A percentile compares a stretch with the other conserved stretches of the same genome.
These are phyloP conservation scores for Torymus texanus DNA, from an alignment of 2,888 invertebrate genomes.

Conservation along the genomic window DNA sequence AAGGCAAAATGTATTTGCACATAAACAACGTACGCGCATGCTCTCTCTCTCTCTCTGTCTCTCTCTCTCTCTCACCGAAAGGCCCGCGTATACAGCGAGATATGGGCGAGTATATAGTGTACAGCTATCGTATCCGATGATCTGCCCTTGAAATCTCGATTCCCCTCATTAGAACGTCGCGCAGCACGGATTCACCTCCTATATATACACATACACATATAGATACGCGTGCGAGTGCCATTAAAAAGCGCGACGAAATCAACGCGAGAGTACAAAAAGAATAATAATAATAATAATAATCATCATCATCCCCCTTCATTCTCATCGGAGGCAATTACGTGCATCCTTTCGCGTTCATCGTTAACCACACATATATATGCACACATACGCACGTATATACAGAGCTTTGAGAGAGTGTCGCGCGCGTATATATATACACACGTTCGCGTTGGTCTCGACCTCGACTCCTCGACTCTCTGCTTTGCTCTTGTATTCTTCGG, in stretches of 20 bases:
- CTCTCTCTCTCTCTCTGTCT: no score
- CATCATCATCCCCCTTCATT: slow-evolving; percentile 15
- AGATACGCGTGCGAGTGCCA: slow-evolving; percentile 25
- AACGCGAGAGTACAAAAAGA: not conserved
- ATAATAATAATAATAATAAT: not conserved
- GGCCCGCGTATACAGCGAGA: not conserved
- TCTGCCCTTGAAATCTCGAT: slow-evolving; percentile 32
- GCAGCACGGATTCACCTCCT: no score
- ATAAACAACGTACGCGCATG: no score
- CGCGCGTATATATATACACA: no score
- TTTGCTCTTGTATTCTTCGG: slow-evolving; percentile 37
- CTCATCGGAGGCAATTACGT: slow-evolving; percentile 42
- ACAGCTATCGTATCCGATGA: not conserved
- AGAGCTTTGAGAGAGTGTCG: not conserved
- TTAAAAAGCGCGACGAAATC: slow-evolving; percentile 23
- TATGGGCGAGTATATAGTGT: not conserved
- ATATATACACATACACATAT: no score
- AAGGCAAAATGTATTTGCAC: no score
- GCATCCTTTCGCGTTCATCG: slow-evolving; percentile 37
- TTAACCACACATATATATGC: not conserved
- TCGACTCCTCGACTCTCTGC: not conserved
- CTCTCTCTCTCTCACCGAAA: not conserved
- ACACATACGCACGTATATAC: no score
- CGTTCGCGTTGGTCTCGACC: not conserved
- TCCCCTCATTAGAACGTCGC: not conserved